Conservation (phyloP, 2,113 vertebrate genomes). For the Myrmecobius fasciatus region DNA sequence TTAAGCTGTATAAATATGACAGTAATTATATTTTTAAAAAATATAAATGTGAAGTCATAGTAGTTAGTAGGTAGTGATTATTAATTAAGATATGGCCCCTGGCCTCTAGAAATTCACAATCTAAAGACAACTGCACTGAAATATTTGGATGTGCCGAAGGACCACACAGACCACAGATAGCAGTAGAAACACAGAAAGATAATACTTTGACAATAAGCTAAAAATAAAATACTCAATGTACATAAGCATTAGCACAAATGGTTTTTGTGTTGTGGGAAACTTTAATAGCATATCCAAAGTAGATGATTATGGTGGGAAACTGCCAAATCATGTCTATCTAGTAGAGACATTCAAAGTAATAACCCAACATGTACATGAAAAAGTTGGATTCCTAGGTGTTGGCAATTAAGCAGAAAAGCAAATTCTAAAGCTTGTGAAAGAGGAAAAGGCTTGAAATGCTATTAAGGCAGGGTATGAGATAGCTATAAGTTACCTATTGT, state of each 20-base stretch:
- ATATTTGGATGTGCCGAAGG: not conserved
- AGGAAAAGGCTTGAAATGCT: not conserved
- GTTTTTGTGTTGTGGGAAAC: not conserved
- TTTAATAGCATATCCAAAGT: not conserved
- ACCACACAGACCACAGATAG: not conserved
- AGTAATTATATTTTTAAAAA: not conserved
- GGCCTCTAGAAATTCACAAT: not conserved
- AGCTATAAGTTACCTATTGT: not conserved
- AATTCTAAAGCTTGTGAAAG: not conserved
- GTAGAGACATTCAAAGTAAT: not conserved
- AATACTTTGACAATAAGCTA: not conserved
- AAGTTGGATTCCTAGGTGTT: not conserved
- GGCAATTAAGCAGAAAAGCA: not conserved
- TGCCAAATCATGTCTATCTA: not conserved
- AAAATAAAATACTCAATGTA: not conserved
- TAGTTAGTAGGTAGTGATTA: not conserved
- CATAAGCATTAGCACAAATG: constrained; percentile 6
- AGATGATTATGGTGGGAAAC: constrained; percentile 1
- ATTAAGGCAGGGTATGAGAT: not conserved
- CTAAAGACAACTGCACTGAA: not conserved
- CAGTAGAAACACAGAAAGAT: not conserved
- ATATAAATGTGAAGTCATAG: not conserved
- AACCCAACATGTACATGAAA: not conserved
- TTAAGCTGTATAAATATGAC: not conserved
- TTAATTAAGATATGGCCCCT: not conserved